Evolutionary conservation across 1,140 invertebrate genomes (phyloP), one percentile per base, ranked within the genome.

Genomic region (Drosophila obscura): DNA sequence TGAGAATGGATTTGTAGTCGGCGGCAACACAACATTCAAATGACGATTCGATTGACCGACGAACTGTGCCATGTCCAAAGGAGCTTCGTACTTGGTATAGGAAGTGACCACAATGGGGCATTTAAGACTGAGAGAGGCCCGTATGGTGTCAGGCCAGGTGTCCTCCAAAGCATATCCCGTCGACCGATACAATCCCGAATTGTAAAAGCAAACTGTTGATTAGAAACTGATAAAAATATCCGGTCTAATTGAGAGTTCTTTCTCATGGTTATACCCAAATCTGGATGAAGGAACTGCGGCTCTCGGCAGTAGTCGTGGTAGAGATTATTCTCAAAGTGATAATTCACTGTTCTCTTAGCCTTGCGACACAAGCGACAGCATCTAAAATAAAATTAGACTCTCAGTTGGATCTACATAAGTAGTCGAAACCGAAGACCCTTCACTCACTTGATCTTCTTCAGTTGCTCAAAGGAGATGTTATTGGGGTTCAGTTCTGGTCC

Each of bases 141-240:
- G 90, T 50, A 96, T 94, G 0, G 94, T 95, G 2, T 92, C 81
- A 0, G 94, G 93, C 95, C 95, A 96, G 0, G 93, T 94, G 63
- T 96, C 95, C 48, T 88, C 91, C 9, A 92, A 92, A 31, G 93
- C 93, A 71, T 93, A 95, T 0, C 94, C 94, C 1, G 95, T 95
- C 0, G 92, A 91, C 24, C 95, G 92, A 73, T 96, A 94, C 0
- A 96, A 92, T 35, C 94, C 95, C 7, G 95, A 94, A 77, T 96
- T 96, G 76, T 96, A 96, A 5, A 95, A 93, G 76, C 95, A 95
- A 39, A 95, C 94, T 94, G 6, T 15, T 3, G n/a, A 19, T 22
- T 15, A 22, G 2, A 59, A 39, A 46, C 35, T 24, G 2, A 44
- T 6, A 3, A 11, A 15, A 11, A 16, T 1, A 2, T 31, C 8